Evolutionary conservation across 1,140 invertebrate species (phyloP).

Genomic region (Gonioctena quinquepunctata): DNA sequence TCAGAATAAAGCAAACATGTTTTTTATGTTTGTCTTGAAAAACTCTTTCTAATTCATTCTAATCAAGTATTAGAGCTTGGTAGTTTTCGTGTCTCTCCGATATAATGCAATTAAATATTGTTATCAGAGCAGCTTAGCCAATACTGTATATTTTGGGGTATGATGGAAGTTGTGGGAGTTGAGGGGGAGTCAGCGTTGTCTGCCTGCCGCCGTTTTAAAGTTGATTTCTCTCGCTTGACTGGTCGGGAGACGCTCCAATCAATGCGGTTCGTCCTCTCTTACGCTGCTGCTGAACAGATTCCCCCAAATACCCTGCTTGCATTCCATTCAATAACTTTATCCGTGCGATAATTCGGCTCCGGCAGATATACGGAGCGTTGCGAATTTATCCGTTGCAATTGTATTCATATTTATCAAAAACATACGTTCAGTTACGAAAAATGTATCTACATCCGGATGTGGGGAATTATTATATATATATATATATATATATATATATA

Average conservation of each 20-base stretch:
- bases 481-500: no score
- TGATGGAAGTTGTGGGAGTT: not conserved
- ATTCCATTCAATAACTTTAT: constrained; percentile 13
- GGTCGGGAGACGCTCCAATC: constrained; percentile 53
- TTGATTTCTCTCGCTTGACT: constrained; percentile 53
- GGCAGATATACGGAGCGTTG: not conserved
- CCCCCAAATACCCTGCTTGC: not conserved
- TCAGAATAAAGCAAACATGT: no score
- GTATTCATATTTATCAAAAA: no score
- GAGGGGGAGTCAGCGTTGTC: constrained; percentile 21
- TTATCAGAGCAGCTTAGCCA: constrained; percentile 27
- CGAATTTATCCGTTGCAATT: no score
- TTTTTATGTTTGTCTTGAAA: no score
- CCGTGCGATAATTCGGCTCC: not conserved
- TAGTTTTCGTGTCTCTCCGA: constrained; percentile 15
- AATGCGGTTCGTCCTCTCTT: constrained; percentile 45
- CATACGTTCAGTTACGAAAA: no score
- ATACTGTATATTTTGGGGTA: constrained; percentile 21
- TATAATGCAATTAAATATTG: constrained; percentile 32
- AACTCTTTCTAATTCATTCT: no score
- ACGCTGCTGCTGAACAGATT: not conserved
- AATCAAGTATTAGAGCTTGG: no score
- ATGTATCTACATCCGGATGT: no score
- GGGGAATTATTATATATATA: no score
- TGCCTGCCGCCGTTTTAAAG: constrained; percentile 45